Conservation (phyloP, 2,113 vertebrate genomes). For the Pseudois nayaur region DNA sequence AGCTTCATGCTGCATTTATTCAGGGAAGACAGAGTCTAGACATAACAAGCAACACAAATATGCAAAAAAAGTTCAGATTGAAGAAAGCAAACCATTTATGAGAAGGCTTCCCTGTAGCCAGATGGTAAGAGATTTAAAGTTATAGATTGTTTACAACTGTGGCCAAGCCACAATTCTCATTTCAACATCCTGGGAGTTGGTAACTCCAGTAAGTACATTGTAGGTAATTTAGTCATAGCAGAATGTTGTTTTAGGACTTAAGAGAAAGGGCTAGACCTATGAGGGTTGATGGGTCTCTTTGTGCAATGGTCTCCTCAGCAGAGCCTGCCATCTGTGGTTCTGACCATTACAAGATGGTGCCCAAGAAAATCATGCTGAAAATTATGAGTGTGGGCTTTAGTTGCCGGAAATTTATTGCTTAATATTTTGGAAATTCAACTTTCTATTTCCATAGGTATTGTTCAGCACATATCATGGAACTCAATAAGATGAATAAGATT, state of each 20-base stretch:
- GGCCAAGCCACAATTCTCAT: background rate
- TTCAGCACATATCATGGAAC: background rate
- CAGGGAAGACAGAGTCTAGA: background rate
- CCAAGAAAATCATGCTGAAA: background rate
- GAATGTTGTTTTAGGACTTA: background rate
- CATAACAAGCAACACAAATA: background rate
- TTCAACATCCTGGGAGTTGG: background rate
- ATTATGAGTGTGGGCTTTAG: background rate
- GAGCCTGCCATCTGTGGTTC: background rate
- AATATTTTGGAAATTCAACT: background rate
- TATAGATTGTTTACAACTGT: background rate
- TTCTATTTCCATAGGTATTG: background rate
- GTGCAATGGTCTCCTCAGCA: too few species aligned
- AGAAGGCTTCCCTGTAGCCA: background rate
- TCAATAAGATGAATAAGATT: background rate
- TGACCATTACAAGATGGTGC: background rate
- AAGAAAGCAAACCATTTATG: background rate
- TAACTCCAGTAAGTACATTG: background rate
- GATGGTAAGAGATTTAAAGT: background rate
- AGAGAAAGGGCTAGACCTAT: background rate
- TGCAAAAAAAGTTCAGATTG: background rate
- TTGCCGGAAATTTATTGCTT: background rate
- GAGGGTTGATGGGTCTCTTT: background rate
- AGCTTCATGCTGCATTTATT: background rate
- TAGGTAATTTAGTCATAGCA: background rate